Conservation (phyloP, 2,888 invertebrate genomes). For the Notocelia uddmanniana region DNA sequence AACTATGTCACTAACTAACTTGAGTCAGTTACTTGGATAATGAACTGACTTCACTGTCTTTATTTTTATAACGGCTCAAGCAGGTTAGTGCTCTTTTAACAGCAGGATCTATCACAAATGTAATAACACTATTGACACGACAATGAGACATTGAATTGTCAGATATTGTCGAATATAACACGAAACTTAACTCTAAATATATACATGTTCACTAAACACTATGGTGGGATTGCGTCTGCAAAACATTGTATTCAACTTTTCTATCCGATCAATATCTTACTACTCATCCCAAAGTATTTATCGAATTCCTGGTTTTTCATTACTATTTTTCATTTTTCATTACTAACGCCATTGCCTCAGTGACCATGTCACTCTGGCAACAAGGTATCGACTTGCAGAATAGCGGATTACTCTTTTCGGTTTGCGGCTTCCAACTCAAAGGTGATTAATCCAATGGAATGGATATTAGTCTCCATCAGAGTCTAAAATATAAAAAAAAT, state of each 20-base stretch:
- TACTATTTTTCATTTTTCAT: neutral
- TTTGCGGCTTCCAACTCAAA: neutral
- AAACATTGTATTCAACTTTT: slow-evolving; percentile 18
- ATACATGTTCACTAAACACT: slow-evolving; percentile 40
- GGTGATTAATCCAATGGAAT: neutral
- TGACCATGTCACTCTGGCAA: neutral
- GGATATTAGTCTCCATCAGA: neutral
- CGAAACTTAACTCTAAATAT: slow-evolving; percentile 30
- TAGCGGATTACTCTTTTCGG: neutral
- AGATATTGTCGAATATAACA: slow-evolving; percentile 54
- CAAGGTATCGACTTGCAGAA: too few relatives aligned
- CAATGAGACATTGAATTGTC: slow-evolving; percentile 49
- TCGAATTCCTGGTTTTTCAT: neutral
- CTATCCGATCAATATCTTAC: neutral
- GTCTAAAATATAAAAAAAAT: neutral
- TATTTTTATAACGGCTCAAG: neutral
- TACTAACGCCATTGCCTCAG: neutral
- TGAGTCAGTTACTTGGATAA: neutral
- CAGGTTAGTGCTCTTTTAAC: slow-evolving; percentile 12
- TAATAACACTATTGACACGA: slow-evolving; percentile 55
- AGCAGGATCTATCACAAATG: slow-evolving; percentile 16
- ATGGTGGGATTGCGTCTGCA: slow-evolving; percentile 42
- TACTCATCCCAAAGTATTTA: neutral
- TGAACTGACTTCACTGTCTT: neutral
- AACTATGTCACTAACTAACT: slow-evolving; percentile 7